phyloP scores from a whole-genome alignment of 2,113 vertebrate genomes.

The Dasypus novemcinctus region DNA sequence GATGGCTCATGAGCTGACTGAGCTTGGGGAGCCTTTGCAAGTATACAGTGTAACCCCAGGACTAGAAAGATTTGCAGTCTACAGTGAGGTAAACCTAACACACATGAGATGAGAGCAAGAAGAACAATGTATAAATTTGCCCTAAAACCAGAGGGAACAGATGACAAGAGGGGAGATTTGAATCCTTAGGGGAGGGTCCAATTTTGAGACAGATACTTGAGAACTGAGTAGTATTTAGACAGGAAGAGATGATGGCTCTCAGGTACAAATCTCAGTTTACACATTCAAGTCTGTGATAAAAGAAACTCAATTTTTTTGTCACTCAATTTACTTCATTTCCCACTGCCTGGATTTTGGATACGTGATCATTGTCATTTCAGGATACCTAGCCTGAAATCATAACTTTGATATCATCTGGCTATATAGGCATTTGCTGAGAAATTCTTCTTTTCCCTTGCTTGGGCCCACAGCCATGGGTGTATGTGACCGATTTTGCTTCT shows the following conservation, averaged over 20 bases:
- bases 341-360: not conserved
- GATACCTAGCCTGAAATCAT: not conserved
- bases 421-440: not conserved
- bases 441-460: not conserved
- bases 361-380: not conserved
- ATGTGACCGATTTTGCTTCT: not conserved
- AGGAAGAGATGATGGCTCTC: not conserved
- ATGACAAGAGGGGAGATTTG: not conserved
- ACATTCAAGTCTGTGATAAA: not conserved
- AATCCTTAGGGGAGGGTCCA: not conserved
- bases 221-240: not conserved
- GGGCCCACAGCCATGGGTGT: not conserved
- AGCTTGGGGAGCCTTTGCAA: not conserved
- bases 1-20: not conserved
- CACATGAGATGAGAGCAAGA: not conserved
- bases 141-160: not conserved
- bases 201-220: not conserved
- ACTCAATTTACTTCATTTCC: not conserved
- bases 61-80: not conserved
- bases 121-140: not conserved
- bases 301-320: not conserved
- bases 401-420: not conserved
- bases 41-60: not conserved
- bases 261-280: not conserved
- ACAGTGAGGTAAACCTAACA: not conserved